These are phyloP conservation scores for Mesoligia furuncula DNA, from an alignment of 2,888 invertebrate species.

Conservation along the genomic window DNA sequence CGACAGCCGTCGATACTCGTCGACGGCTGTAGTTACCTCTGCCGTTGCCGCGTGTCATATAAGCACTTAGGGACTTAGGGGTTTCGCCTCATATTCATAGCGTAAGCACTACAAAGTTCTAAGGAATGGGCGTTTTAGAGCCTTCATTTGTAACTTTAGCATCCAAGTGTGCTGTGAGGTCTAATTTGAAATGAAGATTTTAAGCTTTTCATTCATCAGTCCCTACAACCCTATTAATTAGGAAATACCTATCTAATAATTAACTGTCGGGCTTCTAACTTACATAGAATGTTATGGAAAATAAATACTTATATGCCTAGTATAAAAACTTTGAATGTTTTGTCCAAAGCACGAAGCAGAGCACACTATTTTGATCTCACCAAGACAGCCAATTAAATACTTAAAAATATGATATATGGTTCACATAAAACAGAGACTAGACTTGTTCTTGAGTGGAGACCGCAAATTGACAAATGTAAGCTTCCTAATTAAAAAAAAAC, in stretches of 20 bases:
- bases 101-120: background rate
- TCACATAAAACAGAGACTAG: background rate
- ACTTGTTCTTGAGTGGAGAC: too few species aligned
- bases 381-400: background rate
- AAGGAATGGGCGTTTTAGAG: too few species aligned
- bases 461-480: background rate
- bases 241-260: background rate
- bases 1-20: too few species aligned
- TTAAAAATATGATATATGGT: background rate
- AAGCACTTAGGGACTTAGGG: background rate
- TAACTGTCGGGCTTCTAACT: background rate
- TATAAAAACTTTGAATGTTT: too few species aligned
- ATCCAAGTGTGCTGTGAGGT: background rate
- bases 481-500: too few species aligned
- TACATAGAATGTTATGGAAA: background rate
- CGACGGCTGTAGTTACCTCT: too few species aligned
- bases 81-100: background rate
- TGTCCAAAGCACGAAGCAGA: too few species aligned
- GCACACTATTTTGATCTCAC: background rate
- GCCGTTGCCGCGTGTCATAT: too few species aligned
- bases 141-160: background rate
- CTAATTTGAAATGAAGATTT: background rate
- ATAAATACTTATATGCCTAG: too few species aligned
- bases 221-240: background rate
- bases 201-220: accelerated